Evolutionary conservation across 1,140 invertebrate genomes (phyloP), one percentile per base, ranked within the genome.

Genomic region (Drosophila rhopaloa): DNA sequence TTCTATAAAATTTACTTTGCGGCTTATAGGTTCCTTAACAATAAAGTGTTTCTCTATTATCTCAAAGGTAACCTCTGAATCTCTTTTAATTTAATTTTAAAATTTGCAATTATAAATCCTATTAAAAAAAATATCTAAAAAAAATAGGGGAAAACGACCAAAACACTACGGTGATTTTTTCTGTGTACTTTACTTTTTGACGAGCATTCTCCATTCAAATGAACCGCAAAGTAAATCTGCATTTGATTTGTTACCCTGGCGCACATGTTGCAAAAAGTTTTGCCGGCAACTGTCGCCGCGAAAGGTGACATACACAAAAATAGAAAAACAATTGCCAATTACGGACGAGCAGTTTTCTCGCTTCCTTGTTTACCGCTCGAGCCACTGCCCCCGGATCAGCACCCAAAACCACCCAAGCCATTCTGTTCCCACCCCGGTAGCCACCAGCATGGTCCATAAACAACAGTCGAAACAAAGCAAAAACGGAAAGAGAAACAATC

Each of bases 291-390:
- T 79, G 76, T 51, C 53, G 73, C 60, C 77, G 10, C 62, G 57
- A 65, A 80, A 81, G 78, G 74, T 81, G 84, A 35, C 50, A 68
- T 43, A 70, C 40, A 72, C 54, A 66, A 71, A 81, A 88, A 79
- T 61, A 79, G 84, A 83, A 84, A 89, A 89, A 89, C 84, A 89
- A 89, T 89, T 89, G 84, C 84, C 84, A 89, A 89, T 89, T 89
- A 89, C 85, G 72, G 71, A 58, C 65, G 59, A 61, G 63, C 58
- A 29, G 62, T 76, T 46, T 54, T 44, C 70, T 38, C n/a, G 58
- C 27, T 46, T 56, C 54, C 68, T 77, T 81, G 63, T 86, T 81
- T 72, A 60, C 76, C 74, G 54, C 35, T 46, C 38, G 13, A 8
- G 43, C n/a, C 65, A 56, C 55, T 41, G 41, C 41, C 57, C 50